Percentiles rank a stretch among this genome's conserved stretches.
These are phyloP conservation scores for Callopanchax toddi DNA, from an alignment of 2,113 vertebrate genomes.

Conservation along the genomic window DNA sequence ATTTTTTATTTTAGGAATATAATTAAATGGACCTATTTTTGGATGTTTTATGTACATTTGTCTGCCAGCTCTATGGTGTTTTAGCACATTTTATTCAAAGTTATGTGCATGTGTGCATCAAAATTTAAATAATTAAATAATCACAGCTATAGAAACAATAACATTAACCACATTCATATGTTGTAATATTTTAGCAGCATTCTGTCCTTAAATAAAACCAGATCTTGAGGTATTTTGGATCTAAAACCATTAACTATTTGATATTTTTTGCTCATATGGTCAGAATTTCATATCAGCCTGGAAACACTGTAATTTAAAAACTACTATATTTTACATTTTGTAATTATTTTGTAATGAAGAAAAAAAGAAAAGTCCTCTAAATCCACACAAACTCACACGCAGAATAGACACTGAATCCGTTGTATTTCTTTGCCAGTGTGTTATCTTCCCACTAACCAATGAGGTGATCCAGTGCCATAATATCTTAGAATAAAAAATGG, in stretches of 20 bases:
- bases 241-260: no score
- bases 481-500: slow-evolving; percentile 34
- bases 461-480: slow-evolving; percentile 61
- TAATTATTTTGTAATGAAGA: background rate
- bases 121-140: background rate
- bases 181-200: background rate
- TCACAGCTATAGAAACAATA: background rate
- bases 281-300: no score
- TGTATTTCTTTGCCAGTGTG: slow-evolving; percentile 35
- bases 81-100: background rate
- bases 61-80: background rate
- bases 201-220: no score
- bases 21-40: no score
- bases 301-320: background rate
- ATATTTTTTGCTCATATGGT: no score
- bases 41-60: background rate
- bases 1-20: no score
- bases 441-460: slow-evolving; percentile 54
- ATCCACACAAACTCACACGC: slow-evolving; percentile 30
- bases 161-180: background rate
- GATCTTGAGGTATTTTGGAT: no score
- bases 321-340: no score
- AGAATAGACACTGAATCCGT: slow-evolving; percentile 32
- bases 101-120: background rate
- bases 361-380: slow-evolving; percentile 36